Conservation (phyloP, 2,888 invertebrate species). For the Portevinia maculata region DNA sequence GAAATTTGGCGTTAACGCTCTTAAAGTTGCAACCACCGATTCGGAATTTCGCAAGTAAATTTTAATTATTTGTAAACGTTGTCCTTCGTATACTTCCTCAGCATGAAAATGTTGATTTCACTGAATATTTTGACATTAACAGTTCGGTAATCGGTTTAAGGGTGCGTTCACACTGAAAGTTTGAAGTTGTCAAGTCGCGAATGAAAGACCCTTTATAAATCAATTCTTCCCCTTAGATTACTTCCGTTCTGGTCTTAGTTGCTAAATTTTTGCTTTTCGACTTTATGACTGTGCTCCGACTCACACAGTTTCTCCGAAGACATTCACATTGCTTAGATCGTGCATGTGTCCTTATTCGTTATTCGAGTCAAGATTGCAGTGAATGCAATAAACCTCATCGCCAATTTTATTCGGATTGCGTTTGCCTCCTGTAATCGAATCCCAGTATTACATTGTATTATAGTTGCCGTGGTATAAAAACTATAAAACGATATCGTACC, state of each 20-base stretch:
- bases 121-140: too few species aligned
- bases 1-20: too few species aligned
- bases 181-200: too few species aligned
- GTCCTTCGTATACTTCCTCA: too few species aligned
- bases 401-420: conserved; percentile 46
- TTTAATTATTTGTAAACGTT: too few species aligned
- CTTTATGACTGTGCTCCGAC: conserved; percentile 30
- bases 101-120: too few species aligned
- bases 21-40: too few species aligned
- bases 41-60: too few species aligned
- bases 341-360: conserved; percentile 28
- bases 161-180: too few species aligned
- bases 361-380: conserved; percentile 49
- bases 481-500: conserved; percentile 72
- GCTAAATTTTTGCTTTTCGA: conserved; percentile 30
- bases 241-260: conserved; percentile 26
- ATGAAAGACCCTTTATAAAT: too few species aligned
- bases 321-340: conserved; percentile 7
- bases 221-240: conserved; percentile 3
- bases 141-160: too few species aligned
- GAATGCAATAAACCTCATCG: conserved; percentile 60
- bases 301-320: conserved; percentile 23
- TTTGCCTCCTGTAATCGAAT: conserved; percentile 62
- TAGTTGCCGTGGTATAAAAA: conserved; percentile 67
- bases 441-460: conserved; percentile 64